Evolutionary conservation across 30 jellyfish, hydroid and myxozoan species (phyloP), one percentile per base, ranked within the genome.

Genomic region (Mastigias papua): DNA sequence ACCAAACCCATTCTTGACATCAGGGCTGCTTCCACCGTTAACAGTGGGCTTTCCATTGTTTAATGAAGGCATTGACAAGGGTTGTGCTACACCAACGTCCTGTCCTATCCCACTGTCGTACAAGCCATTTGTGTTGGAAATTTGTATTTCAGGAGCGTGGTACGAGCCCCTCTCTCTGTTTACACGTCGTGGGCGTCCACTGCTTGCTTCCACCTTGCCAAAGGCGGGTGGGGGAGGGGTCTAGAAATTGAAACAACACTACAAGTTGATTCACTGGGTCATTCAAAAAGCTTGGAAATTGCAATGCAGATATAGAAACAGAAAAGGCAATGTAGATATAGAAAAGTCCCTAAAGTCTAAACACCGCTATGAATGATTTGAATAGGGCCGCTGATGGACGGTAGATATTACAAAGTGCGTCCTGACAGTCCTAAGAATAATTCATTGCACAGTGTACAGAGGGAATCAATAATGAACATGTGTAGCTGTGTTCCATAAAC

Each of bases 71-170:
- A 32, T 51, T 11, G 89, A 64, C 16, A 20, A 26, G 1, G 78
- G 87, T 42, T 31, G 64, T 68, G 46, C 33, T 34, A 73, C 29
- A 27, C 83, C 86, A 3, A 29, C 80, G 11, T 83, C 91, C 13
- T 80, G 86, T 20, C 95, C 94, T 1, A 82, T 90, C 2, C 97
- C 95, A 68, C 97, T 82, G 58, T 90, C 97, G 54, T 62, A 51
- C 42, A 85, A 60, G 31, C 37, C 80, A 34, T 66, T 61, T n/a
- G 83, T 4, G 25, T 85, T 66, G 21, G 89, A 61, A 4, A 73
- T 30, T 4, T 85, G 73, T 9, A 85, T 85, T 16, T 28, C 82
- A 7, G 94, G 94, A 15, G 94, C 32, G 63, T 70, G 20, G 10
- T 34, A 48, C 13, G 92, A 69, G 20, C 48, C 49, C 29, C 92